Conservation (phyloP, 2,888 invertebrate genomes). For the Malthinus seriepunctatus region DNA sequence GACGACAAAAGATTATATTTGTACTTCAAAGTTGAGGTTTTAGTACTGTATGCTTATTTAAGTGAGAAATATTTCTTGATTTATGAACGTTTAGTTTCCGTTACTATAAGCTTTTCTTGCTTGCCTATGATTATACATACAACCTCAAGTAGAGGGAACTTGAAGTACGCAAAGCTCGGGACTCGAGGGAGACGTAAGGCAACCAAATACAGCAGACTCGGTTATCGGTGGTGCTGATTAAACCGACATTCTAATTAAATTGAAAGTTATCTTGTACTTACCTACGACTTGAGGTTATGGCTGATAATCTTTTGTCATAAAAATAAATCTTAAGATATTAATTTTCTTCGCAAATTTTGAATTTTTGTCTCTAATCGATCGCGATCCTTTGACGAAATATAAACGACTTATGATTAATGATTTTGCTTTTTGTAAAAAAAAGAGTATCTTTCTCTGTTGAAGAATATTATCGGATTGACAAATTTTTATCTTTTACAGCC, state of each 20-base stretch:
- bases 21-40: conserved; percentile 22
- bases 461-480: conserved; percentile 1
- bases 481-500: conserved; percentile 7
- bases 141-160: conserved; percentile 13
- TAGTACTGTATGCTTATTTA: conserved; percentile 16
- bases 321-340: neutral
- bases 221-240: conserved; percentile 27
- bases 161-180: conserved; percentile 8
- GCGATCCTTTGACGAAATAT: neutral
- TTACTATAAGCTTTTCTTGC: conserved; percentile 16
- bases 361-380: neutral
- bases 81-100: conserved; percentile 11
- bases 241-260: conserved; percentile 29
- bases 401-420: conserved; percentile 3
- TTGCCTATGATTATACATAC: conserved; percentile 14
- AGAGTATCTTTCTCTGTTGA: neutral
- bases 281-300: conserved; percentile 12
- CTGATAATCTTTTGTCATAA: conserved; percentile 17
- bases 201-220: conserved; percentile 23
- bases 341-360: neutral
- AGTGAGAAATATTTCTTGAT: conserved; percentile 17
- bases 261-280: conserved; percentile 27
- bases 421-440: neutral
- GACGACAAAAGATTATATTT: conserved; percentile 29
- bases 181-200: conserved; percentile 16